Evolutionary conservation across 2,888 invertebrate genomes (phyloP).

Genomic region (Lasioglossum malachurum): DNA sequence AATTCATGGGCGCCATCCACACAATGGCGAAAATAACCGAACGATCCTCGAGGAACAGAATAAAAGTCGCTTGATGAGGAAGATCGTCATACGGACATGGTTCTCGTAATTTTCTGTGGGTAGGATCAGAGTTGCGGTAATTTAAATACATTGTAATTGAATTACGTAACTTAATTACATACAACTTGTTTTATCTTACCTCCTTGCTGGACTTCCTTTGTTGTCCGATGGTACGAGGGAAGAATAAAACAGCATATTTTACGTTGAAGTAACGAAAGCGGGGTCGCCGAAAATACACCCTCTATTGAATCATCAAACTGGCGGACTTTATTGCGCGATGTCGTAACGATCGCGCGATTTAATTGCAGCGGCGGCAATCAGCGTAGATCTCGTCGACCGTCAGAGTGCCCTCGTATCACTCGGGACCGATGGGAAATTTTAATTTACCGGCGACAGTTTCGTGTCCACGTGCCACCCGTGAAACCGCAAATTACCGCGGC

Average conservation of each 20-base stretch:
- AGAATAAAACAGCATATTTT: background rate
- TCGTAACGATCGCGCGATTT: constrained; percentile 19
- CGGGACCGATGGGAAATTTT: constrained; percentile 33
- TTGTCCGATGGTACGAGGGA: background rate
- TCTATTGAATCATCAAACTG: constrained; percentile 13
- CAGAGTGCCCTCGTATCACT: background rate
- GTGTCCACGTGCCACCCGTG: constrained; percentile 45
- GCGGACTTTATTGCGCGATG: constrained; percentile 4
- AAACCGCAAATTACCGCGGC: constrained; percentile 47
- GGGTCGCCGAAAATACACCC: background rate
- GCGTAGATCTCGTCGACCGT: constrained; percentile 10
- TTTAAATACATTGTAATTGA: no score
- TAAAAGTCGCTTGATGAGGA: no score
- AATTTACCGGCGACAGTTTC: constrained; percentile 45
- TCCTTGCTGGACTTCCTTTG: no score
- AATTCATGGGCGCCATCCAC: background rate
- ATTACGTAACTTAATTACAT: no score
- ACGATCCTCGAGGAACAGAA: background rate
- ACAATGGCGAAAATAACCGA: background rate
- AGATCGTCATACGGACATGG: no score
- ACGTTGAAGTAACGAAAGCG: background rate
- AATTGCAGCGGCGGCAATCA: constrained; percentile 32
- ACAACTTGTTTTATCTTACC: no score
- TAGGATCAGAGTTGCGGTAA: no score
- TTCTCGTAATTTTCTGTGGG: no score